phyloP scores from a whole-genome alignment of 2,797 vertebrate species.

The Myiothlypis coronata region DNA sequence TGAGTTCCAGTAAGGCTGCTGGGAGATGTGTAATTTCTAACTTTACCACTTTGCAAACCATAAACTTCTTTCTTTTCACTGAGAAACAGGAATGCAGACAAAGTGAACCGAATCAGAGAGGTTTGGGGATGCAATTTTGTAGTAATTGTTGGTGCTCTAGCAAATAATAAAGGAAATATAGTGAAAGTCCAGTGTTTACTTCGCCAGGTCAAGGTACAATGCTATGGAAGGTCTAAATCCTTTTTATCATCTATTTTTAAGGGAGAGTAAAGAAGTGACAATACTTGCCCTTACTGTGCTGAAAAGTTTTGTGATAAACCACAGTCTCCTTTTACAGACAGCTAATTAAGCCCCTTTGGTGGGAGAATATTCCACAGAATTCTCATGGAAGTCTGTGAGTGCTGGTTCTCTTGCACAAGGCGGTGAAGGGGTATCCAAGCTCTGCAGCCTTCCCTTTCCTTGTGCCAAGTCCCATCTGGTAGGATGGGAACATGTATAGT shows the following conservation, averaged over 20 bases:
- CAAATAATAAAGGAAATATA: not conserved
- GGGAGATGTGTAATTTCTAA: not conserved
- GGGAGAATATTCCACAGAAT: not conserved
- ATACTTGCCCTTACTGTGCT: not conserved
- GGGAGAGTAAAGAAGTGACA: not conserved
- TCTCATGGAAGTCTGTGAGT: not conserved
- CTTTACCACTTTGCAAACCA: not conserved
- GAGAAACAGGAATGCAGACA: not conserved
- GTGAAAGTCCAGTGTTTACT: not conserved
- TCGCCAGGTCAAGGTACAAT: not conserved
- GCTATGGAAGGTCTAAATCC: not conserved
- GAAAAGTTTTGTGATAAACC: not conserved
- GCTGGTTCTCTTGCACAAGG: not conserved
- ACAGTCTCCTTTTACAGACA: not conserved
- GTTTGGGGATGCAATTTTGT: not conserved
- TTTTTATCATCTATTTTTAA: not conserved
- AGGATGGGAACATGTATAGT: accelerated
- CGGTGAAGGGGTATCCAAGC: not conserved
- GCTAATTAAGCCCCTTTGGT: not conserved
- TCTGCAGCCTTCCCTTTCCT: not conserved
- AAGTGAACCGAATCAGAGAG: not conserved
- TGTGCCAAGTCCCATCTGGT: not conserved
- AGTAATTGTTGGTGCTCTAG: not conserved
- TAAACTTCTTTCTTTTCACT: not conserved
- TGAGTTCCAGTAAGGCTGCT: not conserved